Conservation (phyloP, 2,113 vertebrate species). For the Mirza zaza region DNA sequence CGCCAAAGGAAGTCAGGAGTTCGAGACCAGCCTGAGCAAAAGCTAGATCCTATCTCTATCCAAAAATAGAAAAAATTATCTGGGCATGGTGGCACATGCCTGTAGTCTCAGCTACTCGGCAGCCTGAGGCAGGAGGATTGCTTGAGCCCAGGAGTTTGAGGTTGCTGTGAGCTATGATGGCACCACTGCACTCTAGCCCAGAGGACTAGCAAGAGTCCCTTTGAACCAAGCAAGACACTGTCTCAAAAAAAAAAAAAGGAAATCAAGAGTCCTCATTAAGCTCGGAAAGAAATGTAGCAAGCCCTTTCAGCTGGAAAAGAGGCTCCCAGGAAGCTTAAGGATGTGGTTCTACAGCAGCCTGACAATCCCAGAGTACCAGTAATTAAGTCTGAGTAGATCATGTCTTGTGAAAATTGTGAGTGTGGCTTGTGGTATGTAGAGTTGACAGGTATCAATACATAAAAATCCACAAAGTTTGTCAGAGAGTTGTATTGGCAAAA, state of each 20-base stretch:
- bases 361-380: neutral
- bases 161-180: too few species aligned
- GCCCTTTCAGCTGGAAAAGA: neutral
- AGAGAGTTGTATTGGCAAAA: neutral
- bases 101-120: too few species aligned
- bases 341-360: neutral
- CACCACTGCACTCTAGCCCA: too few species aligned
- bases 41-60: too few species aligned
- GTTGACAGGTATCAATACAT: neutral
- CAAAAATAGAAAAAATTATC: too few species aligned
- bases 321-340: neutral
- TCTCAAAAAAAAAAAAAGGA: neutral
- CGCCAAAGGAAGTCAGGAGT: too few species aligned
- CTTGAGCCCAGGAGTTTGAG: too few species aligned
- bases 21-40: too few species aligned
- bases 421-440: neutral
- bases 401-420: neutral
- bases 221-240: too few species aligned
- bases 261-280: slow-evolving; percentile 19
- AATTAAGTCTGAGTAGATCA: neutral
- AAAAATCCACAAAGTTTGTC: slow-evolving; percentile 8
- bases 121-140: too few species aligned
- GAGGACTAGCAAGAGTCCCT: too few species aligned
- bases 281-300: neutral
- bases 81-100: too few species aligned